phyloP scores from a whole-genome alignment of 2,113 vertebrate genomes.

The Todiramphus chloris region DNA sequence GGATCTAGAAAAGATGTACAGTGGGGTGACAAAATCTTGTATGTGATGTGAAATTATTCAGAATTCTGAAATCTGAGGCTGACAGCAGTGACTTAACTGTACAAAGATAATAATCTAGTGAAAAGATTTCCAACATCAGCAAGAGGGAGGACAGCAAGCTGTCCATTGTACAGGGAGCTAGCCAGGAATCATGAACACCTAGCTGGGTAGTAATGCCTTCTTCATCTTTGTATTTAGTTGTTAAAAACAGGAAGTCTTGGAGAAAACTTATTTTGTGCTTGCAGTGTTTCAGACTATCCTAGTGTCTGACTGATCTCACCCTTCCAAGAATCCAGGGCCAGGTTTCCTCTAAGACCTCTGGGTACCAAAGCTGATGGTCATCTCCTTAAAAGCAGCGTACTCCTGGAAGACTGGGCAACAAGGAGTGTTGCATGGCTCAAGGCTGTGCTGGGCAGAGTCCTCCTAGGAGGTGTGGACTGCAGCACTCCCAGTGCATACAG shows the following conservation, averaged over 20 bases:
- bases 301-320: background rate
- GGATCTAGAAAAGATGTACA: background rate
- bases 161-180: background rate
- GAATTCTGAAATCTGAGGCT: background rate
- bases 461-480: no score
- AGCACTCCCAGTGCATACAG: background rate
- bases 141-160: background rate
- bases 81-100: background rate
- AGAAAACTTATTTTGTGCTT: background rate
- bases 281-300: accelerated
- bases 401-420: background rate
- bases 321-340: background rate
- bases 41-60: background rate
- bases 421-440: background rate
- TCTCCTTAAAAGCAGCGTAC: background rate
- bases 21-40: background rate
- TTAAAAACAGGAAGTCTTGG: background rate
- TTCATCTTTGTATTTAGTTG: background rate
- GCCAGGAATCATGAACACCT: background rate
- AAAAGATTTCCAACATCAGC: background rate
- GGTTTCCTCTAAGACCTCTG: background rate
- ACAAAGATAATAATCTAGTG: background rate
- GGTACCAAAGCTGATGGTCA: background rate
- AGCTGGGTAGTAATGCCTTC: background rate
- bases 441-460: background rate